These are phyloP conservation scores for Eremobia ochroleuca DNA, from an alignment of 2,888 invertebrate species.

Conservation along the genomic window DNA sequence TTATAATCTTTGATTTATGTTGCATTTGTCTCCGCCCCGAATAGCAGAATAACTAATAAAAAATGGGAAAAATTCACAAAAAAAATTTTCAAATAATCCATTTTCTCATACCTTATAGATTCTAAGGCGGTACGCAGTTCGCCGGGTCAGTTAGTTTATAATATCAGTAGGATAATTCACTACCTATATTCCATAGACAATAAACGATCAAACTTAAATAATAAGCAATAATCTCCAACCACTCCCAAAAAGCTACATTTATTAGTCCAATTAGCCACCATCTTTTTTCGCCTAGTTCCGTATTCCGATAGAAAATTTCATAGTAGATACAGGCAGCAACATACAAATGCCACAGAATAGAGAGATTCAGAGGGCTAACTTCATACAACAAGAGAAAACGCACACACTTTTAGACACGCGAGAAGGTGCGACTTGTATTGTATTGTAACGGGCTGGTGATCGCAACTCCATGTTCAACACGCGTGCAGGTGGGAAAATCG, in stretches of 20 bases:
- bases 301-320: slow-evolving; percentile 48
- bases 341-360: slow-evolving; percentile 29
- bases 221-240: slow-evolving; percentile 14
- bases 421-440: not conserved
- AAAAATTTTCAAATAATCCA: too few relatives aligned
- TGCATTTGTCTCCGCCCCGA: too few relatives aligned
- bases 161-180: not conserved
- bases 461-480: not conserved
- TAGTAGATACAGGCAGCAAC: slow-evolving; percentile 24
- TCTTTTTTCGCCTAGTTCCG: slow-evolving; percentile 47
- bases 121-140: too few relatives aligned
- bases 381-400: not conserved
- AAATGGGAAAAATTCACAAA: too few relatives aligned
- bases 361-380: slow-evolving; percentile 4
- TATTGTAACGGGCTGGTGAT: not conserved
- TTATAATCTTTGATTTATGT: too few relatives aligned
- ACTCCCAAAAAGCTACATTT: slow-evolving; percentile 20
- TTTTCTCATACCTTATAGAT: too few relatives aligned
- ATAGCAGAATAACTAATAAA: too few relatives aligned
- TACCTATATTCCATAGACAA: not conserved
- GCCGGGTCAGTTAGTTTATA: too few relatives aligned
- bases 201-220: not conserved
- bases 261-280: slow-evolving; percentile 34
- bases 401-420: too few relatives aligned
- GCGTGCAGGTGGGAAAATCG: not conserved